Evolutionary conservation across 2,113 vertebrate genomes (phyloP).

Genomic region (Grallaria varia): DNA sequence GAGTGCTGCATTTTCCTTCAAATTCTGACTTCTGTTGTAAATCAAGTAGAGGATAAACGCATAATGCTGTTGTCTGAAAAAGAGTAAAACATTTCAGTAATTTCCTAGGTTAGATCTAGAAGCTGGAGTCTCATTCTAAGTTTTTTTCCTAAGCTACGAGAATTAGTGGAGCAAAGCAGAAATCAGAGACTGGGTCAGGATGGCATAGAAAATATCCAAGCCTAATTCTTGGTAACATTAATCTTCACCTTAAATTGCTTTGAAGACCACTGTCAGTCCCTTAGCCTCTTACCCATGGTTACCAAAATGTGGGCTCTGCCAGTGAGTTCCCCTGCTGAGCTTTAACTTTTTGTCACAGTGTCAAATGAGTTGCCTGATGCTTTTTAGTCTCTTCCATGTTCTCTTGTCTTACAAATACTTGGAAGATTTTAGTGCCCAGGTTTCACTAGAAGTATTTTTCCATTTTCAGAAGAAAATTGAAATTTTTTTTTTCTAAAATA

Average conservation of each 20-base stretch:
- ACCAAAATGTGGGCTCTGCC: background rate
- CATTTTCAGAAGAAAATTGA: background rate
- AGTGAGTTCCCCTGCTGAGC: background rate
- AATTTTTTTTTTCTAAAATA: background rate
- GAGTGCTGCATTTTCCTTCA: conserved; percentile 25
- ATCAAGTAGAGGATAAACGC: background rate
- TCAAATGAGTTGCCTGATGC: background rate
- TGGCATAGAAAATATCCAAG: background rate
- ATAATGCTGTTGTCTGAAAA: background rate
- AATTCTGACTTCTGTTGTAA: background rate
- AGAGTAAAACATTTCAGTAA: background rate
- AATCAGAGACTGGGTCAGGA: background rate
- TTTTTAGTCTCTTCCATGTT: background rate
- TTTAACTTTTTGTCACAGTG: background rate
- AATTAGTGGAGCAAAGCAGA: background rate
- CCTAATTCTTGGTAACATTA: background rate
- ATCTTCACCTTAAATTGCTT: background rate
- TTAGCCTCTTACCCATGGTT: background rate
- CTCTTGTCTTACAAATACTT: background rate
- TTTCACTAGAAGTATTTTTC: background rate
- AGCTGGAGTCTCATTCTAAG: background rate
- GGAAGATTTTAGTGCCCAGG: background rate
- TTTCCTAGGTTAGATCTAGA: background rate
- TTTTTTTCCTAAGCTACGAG: background rate
- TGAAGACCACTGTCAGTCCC: background rate